phyloP scores from a whole-genome alignment of 2,888 invertebrate genomes.

The Marronus borbonicus region DNA sequence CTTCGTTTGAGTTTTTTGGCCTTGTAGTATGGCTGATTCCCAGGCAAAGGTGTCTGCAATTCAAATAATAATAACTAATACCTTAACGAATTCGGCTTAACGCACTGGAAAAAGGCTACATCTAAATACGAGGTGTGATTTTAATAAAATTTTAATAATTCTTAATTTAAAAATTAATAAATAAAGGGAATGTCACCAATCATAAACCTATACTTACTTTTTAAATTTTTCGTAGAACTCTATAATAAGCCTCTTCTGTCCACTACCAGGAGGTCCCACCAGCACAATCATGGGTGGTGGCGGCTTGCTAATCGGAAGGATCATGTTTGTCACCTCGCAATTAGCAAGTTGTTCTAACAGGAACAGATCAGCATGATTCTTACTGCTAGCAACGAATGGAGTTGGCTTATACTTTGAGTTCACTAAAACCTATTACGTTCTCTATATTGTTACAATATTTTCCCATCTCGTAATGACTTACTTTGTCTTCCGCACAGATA shows the following conservation, averaged over 20 bases:
- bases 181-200: no score
- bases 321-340: constrained; percentile 64
- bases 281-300: constrained; percentile 68
- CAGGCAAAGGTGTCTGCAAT: constrained; percentile 60
- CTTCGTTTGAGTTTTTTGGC: constrained; percentile 59
- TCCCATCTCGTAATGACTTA: constrained; percentile 48
- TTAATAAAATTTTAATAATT: no score
- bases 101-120: no score
- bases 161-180: no score
- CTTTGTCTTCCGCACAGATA: constrained; percentile 64
- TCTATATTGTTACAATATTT: neutral
- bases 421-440: constrained; percentile 62
- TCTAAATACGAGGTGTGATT: no score
- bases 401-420: constrained; percentile 62
- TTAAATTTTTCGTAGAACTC: constrained; percentile 59
- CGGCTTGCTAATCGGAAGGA: constrained; percentile 65
- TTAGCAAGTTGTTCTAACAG: constrained; percentile 65
- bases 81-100: no score
- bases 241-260: constrained; percentile 58
- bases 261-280: constrained; percentile 67
- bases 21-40: constrained; percentile 69
- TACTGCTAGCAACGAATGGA: constrained; percentile 61
- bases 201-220: constrained; percentile 53
- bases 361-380: constrained; percentile 63
- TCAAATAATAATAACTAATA: neutral